These are phyloP conservation scores for Andrena cerasifolii DNA, from an alignment of 1,140 invertebrate species.

Conservation along the genomic window DNA sequence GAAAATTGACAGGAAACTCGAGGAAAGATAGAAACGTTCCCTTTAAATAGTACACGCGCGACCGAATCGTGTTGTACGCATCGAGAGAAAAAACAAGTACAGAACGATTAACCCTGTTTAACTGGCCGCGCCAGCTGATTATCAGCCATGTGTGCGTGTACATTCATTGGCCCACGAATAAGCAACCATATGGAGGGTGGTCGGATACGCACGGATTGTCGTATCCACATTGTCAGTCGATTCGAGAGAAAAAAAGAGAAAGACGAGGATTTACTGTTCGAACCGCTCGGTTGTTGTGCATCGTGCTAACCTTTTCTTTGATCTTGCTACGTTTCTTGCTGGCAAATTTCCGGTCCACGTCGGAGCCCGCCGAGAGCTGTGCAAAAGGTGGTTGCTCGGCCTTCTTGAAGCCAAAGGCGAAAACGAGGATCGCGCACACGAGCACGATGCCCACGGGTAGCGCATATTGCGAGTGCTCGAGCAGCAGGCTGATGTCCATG, in stretches of 20 bases:
- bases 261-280: background rate
- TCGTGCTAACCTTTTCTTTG: slow-evolving; percentile 86
- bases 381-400: slow-evolving; percentile 88
- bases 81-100: background rate
- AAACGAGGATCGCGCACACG: slow-evolving; percentile 86
- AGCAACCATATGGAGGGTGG: slow-evolving; percentile 69
- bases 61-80: background rate
- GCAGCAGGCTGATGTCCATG: slow-evolving; percentile 73
- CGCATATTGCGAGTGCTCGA: slow-evolving; percentile 83
- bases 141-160: slow-evolving; percentile 55
- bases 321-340: slow-evolving; percentile 86
- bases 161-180: slow-evolving; percentile 25
- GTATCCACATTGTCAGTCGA: background rate
- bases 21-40: background rate
- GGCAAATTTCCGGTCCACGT: slow-evolving; percentile 85
- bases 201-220: background rate
- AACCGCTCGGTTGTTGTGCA: background rate
- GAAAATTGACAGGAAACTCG: background rate
- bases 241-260: slow-evolving; percentile 5
- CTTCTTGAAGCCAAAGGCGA: slow-evolving; percentile 88
- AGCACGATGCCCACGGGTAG: slow-evolving; percentile 86
- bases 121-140: slow-evolving; percentile 65
- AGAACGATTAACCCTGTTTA: slow-evolving; percentile 28
- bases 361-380: slow-evolving; percentile 84
- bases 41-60: background rate